These are phyloP conservation scores for Chelon labrosus DNA, from an alignment of 2,797 vertebrate genomes.

Conservation along the genomic window DNA sequence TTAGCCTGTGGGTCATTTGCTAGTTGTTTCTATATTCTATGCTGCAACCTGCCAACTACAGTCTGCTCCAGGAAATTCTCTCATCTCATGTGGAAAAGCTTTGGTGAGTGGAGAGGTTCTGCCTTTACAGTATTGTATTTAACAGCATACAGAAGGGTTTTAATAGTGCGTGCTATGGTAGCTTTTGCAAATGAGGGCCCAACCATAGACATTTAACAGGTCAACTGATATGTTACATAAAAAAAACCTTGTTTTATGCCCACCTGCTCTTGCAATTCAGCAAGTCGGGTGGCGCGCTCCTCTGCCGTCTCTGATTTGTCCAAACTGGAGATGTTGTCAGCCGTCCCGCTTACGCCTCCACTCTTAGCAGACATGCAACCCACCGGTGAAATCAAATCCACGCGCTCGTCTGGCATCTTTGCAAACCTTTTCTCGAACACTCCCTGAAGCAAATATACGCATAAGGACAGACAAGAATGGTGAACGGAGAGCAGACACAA, in stretches of 20 bases:
- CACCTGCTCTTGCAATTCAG: conserved; percentile 93
- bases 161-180: not conserved
- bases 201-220: not conserved
- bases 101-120: not conserved
- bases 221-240: not conserved
- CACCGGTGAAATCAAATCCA: conserved; percentile 63
- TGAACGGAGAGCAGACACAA: not conserved
- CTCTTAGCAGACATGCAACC: conserved; percentile 83
- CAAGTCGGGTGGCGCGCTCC: conserved; percentile 86
- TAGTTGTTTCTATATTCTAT: not conserved
- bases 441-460: conserved; percentile 78
- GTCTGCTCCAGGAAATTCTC: not conserved
- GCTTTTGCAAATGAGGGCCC: not conserved
- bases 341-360: conserved; percentile 85
- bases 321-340: conserved; percentile 82
- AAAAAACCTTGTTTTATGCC: conserved; percentile 28
- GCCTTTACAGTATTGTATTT: not conserved
- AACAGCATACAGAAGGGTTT: not conserved
- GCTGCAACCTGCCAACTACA: not conserved
- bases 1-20: too few species aligned
- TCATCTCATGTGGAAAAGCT: not conserved
- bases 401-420: conserved; percentile 92
- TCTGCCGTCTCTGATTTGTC: conserved; percentile 89
- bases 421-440: conserved; percentile 97
- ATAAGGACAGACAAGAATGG: not conserved